phyloP scores from a whole-genome alignment of 1,140 invertebrate genomes.

The Drosophila watanabei region DNA sequence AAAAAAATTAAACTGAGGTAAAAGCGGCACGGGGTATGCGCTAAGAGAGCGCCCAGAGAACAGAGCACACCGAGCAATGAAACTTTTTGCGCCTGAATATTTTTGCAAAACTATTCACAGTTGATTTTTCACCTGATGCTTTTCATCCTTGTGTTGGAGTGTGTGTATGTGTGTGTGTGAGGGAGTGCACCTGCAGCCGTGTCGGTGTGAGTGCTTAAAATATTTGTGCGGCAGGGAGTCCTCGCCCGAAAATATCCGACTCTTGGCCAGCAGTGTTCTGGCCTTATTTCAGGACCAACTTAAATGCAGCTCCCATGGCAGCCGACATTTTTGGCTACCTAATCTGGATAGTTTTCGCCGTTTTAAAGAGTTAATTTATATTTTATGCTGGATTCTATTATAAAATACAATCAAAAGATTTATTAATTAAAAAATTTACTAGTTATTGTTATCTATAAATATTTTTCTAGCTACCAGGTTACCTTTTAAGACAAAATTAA shows the following conservation, averaged over 20 bases:
- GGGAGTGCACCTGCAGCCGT: slow-evolving; percentile 16
- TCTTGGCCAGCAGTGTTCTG: slow-evolving; percentile 35
- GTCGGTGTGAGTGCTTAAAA: slow-evolving; percentile 68
- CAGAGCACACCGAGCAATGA: slow-evolving; percentile 63
- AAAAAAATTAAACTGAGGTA: not conserved
- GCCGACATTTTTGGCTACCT: slow-evolving; percentile 4
- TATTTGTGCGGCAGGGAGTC: slow-evolving; percentile 64
- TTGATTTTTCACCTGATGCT: slow-evolving; percentile 84
- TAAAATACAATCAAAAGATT: not conserved
- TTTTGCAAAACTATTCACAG: slow-evolving; percentile 81
- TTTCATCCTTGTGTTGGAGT: slow-evolving; percentile 46
- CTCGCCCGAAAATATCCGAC: slow-evolving; percentile 43
- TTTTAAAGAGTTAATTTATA: slow-evolving; percentile 9
- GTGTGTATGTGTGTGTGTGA: slow-evolving; percentile 1
- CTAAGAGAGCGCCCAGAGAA: slow-evolving; percentile 33
- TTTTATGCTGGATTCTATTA: not conserved
- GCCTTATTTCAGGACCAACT: slow-evolving; percentile 51
- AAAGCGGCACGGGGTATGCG: not conserved
- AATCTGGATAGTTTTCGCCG: not conserved
- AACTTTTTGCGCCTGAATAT: slow-evolving; percentile 82
- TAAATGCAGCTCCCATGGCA: slow-evolving; percentile 44
- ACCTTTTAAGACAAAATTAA: not conserved
- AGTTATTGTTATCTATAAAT: not conserved
- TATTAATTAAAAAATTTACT: not conserved
- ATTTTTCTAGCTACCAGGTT: not conserved